Conservation (phyloP, 2,888 invertebrate species). For the Xestia rhomboidea region DNA sequence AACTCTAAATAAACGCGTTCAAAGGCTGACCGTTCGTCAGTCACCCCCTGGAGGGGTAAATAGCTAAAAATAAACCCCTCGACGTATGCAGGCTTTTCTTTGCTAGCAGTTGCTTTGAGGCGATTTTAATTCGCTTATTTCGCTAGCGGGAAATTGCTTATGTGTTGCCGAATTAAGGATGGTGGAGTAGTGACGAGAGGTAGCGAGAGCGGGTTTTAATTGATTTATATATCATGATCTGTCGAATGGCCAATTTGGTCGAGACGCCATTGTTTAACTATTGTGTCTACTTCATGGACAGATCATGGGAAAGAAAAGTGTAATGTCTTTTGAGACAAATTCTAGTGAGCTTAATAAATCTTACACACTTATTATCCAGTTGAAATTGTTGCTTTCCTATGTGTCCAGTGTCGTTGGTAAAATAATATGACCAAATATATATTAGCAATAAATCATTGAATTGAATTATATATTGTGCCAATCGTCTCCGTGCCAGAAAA, state of each 20-base stretch:
- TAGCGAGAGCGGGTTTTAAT: constrained; percentile 23
- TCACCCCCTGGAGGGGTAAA: constrained; percentile 77
- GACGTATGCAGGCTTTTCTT: constrained; percentile 85
- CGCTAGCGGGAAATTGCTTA: constrained; percentile 83
- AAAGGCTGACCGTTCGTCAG: constrained; percentile 81
- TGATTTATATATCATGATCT: too few relatives aligned
- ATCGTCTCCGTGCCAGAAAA: background rate
- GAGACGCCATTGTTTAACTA: too few relatives aligned
- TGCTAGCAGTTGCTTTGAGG: constrained; percentile 86
- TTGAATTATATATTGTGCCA: too few relatives aligned
- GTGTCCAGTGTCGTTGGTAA: background rate
- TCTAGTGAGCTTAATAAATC: background rate
- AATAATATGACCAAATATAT: background rate
- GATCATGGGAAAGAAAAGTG: too few relatives aligned
- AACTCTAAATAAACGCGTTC: constrained; percentile 72
- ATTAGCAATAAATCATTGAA: too few relatives aligned
- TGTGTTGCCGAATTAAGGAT: constrained; percentile 82
- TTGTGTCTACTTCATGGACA: too few relatives aligned
- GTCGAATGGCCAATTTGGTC: too few relatives aligned
- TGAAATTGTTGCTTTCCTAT: background rate
- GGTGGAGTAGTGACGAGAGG: constrained; percentile 43
- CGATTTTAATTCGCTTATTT: constrained; percentile 89
- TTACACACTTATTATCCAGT: background rate
- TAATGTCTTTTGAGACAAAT: background rate
- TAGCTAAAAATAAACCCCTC: constrained; percentile 83